Conservation (phyloP, 2,113 vertebrate species). For the Tretioscincus oriximinensis region DNA sequence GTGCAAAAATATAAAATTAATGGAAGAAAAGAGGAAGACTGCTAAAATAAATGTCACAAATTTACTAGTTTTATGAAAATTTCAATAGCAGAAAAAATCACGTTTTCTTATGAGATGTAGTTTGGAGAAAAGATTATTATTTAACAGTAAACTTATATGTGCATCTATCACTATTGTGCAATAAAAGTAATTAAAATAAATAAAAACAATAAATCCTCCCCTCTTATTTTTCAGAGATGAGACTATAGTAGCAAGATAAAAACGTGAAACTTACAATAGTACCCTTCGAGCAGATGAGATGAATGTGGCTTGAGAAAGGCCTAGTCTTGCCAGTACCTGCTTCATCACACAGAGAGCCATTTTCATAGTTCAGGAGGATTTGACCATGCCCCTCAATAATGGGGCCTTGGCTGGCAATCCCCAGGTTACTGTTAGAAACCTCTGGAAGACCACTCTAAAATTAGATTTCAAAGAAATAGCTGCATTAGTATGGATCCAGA, state of each 20-base stretch:
- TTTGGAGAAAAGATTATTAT: no score
- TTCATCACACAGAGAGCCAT: conserved; percentile 80
- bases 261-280: conserved; percentile 51
- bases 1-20: no score
- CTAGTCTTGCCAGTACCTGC: conserved; percentile 64
- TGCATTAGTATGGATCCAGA: no score
- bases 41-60: no score
- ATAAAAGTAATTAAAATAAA: no score
- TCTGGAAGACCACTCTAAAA: conserved; percentile 70
- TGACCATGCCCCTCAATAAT: conserved; percentile 76
- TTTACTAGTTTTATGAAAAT: no score
- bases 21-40: no score
- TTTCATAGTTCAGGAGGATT: conserved; percentile 84
- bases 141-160: no score
- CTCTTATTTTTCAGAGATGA: background rate
- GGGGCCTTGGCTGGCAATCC: conserved; percentile 79
- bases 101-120: no score
- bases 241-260: background rate
- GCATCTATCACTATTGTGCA: no score
- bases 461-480: background rate
- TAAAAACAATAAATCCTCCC: no score
- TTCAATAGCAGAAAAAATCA: no score
- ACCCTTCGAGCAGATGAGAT: conserved; percentile 82
- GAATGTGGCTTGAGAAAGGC: conserved; percentile 82
- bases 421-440: conserved; percentile 85